Conservation (phyloP, 2,113 vertebrate genomes). For the Ammodytes marinus region DNA sequence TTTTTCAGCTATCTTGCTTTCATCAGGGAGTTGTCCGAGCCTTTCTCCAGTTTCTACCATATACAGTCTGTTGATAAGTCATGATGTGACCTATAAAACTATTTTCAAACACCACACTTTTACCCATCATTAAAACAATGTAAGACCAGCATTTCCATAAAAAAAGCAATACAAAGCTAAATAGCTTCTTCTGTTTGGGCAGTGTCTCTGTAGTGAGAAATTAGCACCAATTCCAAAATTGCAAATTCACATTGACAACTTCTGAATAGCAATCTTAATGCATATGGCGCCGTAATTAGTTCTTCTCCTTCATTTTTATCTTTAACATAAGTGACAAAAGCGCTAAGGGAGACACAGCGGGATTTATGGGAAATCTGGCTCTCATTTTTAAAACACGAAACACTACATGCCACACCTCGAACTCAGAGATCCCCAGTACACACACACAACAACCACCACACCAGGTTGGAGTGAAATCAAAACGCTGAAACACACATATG, state of each 20-base stretch:
- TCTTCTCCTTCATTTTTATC: neutral
- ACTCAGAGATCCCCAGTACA: neutral
- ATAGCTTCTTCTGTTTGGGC: neutral
- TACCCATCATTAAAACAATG: neutral
- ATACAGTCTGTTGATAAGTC: too few species aligned
- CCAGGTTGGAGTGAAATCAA: conserved; percentile 22
- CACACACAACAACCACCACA: neutral
- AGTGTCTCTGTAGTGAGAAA: neutral
- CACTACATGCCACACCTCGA: conserved; percentile 12
- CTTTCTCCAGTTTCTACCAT: too few species aligned
- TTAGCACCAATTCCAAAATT: neutral
- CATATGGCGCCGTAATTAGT: neutral
- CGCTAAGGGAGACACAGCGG: neutral
- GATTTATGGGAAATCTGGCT: conserved; percentile 46
- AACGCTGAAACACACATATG: conserved; percentile 24
- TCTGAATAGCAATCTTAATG: neutral
- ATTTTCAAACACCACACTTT: too few species aligned
- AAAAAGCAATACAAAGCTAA: too few species aligned
- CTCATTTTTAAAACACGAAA: conserved; percentile 34
- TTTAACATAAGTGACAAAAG: conserved; percentile 7
- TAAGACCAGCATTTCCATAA: too few species aligned
- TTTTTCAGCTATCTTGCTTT: neutral
- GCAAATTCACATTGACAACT: neutral
- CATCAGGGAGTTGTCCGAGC: neutral
- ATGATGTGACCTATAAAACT: too few species aligned